Conservation (phyloP, 1,140 invertebrate genomes). For the Hylyphantes graminicola region DNA sequence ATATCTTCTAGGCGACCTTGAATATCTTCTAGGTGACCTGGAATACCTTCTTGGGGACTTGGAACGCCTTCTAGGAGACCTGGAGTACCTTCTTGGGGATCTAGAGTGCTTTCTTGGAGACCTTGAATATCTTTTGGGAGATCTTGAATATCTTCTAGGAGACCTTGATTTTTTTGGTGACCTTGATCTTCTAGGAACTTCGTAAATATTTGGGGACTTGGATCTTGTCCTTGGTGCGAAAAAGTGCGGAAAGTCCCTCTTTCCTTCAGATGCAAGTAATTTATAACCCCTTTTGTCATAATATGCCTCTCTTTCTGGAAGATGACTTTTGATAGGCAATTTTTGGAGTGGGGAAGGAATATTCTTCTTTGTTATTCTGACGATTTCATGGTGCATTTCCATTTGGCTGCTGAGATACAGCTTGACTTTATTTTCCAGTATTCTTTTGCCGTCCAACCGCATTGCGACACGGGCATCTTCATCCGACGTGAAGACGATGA, state of each 20-base stretch:
- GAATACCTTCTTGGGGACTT: too few relatives aligned
- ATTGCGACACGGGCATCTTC: slow-evolving; percentile 97
- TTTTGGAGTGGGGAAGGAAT: neutral
- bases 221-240: slow-evolving; percentile 9
- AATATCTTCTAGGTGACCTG: too few relatives aligned
- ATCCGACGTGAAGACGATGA: slow-evolving; percentile 98
- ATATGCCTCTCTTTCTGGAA: neutral
- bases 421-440: slow-evolving; percentile 89
- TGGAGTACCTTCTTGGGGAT: neutral
- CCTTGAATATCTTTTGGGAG: neutral
- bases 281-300: neutral
- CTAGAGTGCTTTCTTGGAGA: neutral
- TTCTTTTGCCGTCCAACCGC: slow-evolving; percentile 84
- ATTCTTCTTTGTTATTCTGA: slow-evolving; percentile 65
- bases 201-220: neutral
- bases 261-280: slow-evolving; percentile 3
- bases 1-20: neutral
- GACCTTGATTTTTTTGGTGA: slow-evolving; percentile 21
- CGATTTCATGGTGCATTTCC: slow-evolving; percentile 89
- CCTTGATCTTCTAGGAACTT: neutral
- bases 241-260: neutral
- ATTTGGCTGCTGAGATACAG: slow-evolving; percentile 89
- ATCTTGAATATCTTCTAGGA: slow-evolving; percentile 7
- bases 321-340: neutral
- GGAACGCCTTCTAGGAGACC: neutral